These are phyloP conservation scores for Caenorhabditis doughertyi DNA, from an alignment of 2,888 invertebrate species.

Conservation along the genomic window DNA sequence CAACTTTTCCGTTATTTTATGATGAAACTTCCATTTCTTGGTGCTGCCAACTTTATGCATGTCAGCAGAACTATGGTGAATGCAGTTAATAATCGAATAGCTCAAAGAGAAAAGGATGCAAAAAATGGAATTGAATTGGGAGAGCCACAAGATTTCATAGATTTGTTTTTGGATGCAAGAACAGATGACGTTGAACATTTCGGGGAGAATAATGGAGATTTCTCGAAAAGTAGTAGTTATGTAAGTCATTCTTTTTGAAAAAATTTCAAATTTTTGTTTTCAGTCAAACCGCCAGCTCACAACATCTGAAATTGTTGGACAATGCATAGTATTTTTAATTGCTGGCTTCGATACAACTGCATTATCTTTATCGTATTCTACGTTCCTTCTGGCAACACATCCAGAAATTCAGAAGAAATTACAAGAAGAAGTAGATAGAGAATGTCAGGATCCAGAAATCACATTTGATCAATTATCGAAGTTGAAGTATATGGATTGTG, in stretches of 20 bases:
- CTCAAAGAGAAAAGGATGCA: slow-evolving; percentile 52
- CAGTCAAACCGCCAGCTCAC: slow-evolving; percentile 51
- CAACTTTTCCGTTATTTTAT: slow-evolving; percentile 5
- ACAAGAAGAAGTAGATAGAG: slow-evolving; percentile 62
- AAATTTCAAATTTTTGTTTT: neutral
- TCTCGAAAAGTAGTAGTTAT: slow-evolving; percentile 29
- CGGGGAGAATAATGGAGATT: slow-evolving; percentile 29
- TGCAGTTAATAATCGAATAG: slow-evolving; percentile 58
- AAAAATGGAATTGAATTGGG: slow-evolving; percentile 48
- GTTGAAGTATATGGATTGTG: slow-evolving; percentile 69
- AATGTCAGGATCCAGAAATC: slow-evolving; percentile 58
- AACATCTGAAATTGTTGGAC: slow-evolving; percentile 82
- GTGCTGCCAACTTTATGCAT: slow-evolving; percentile 34
- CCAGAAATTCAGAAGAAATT: slow-evolving; percentile 73
- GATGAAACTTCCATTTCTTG: slow-evolving; percentile 25
- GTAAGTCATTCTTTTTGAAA: slow-evolving; percentile 17
- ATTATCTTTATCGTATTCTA: slow-evolving; percentile 84
- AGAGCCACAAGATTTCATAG: slow-evolving; percentile 72
- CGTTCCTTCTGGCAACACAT: slow-evolving; percentile 84
- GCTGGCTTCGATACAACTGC: slow-evolving; percentile 85
- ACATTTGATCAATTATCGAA: slow-evolving; percentile 60
- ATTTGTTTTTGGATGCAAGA: slow-evolving; percentile 73
- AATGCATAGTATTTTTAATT: slow-evolving; percentile 84
- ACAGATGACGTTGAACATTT: slow-evolving; percentile 60
- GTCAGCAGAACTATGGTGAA: slow-evolving; percentile 24